Evolutionary conservation across 2,797 vertebrate species (phyloP), one percentile per base, ranked within the genome.

Genomic region (Rhinichthys osculus): DNA sequence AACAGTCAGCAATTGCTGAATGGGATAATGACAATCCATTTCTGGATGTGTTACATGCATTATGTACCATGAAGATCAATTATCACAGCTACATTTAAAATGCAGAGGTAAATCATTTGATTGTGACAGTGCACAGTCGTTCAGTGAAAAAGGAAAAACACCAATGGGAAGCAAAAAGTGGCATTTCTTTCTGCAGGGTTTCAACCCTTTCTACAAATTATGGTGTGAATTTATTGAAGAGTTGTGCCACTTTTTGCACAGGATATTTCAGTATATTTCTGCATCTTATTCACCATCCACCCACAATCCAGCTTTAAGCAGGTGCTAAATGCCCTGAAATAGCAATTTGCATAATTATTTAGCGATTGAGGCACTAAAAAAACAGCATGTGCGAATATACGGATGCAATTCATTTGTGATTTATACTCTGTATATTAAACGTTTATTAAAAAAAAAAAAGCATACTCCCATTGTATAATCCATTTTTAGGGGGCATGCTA

Each of bases 61-160:
- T 62, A 76, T 17, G 7, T 59, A 27, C 21, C 23, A 38, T 74
- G 72, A 23, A 67, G 33, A 76, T 77, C 59, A 38, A 3, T 67
- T 77, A 9, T 67, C 16, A 40, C 16, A 54, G 67, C 67, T 62
- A 69, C 1, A 86, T 70, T 54, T 70, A 3, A 69, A 76, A 66
- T 69, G 44, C 71, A 84, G 10, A 67, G 21, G 42, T 21, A 78
- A 64, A 64, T 83, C 17, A 21, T 85, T 79, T 59, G 38, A 70
- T 27, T 80, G 17, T 77, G 47, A 40, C 19, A 33, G 52, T 73
- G 44, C 8, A 54, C 38, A 38, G 21, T 35, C 11, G 59, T 33
- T 78, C 66, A 33, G 33, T 4, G 2, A 50, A 83, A 33, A 67
- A 27, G 44, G 14, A 44, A 85, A 80, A 27, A n/a, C 21, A 73